phyloP scores from a whole-genome alignment of 2,888 invertebrate genomes.

The Conomelus anceps region DNA sequence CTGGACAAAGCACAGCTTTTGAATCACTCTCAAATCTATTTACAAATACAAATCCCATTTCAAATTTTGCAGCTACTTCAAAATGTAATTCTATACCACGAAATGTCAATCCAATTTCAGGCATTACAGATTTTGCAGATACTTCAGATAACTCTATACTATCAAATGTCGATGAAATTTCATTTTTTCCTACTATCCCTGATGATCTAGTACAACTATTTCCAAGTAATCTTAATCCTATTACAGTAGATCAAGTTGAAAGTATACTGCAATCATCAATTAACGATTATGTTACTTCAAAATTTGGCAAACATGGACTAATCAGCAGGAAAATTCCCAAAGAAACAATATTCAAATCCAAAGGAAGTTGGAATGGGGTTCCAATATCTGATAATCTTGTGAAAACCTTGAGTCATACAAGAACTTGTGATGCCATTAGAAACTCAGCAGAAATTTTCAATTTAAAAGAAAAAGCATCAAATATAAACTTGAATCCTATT shows the following conservation, averaged over 20 bases:
- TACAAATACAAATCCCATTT: neutral
- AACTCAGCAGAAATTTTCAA: neutral
- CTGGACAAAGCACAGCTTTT: neutral
- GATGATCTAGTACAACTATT: too few species aligned
- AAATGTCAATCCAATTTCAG: too few species aligned
- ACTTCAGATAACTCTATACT: neutral
- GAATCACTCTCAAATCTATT: neutral
- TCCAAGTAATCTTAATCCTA: too few species aligned
- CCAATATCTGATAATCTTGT: neutral
- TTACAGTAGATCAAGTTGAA: too few species aligned
- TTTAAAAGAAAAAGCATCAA: neutral
- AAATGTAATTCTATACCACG: too few species aligned
- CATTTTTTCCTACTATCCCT: too few species aligned
- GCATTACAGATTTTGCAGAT: neutral
- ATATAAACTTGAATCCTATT: neutral
- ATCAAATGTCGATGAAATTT: neutral
- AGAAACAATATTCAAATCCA: neutral
- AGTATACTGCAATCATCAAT: too few species aligned
- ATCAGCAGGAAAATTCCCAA: neutral
- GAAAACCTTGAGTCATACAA: neutral
- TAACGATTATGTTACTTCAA: neutral
- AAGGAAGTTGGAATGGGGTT: neutral
- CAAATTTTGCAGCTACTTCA: neutral
- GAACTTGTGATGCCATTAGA: neutral
- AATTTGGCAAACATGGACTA: neutral